These are phyloP conservation scores for Galaxea fascicularis DNA, from an alignment of 92 coral and sea anemone genomes.

Conservation along the genomic window DNA sequence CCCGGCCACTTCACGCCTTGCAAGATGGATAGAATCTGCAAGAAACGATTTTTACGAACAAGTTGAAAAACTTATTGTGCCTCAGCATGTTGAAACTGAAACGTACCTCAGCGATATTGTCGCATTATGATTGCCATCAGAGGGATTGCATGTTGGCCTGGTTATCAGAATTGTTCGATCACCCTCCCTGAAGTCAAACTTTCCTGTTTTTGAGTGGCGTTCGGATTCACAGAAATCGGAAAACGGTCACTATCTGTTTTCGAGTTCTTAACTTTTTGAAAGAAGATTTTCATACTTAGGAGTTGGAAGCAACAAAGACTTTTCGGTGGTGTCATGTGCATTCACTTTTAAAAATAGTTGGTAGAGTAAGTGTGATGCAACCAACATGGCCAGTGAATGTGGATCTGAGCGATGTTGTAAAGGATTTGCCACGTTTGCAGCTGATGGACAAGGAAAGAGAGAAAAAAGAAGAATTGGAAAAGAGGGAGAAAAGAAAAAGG, in stretches of 20 bases:
- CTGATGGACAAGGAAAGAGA: constrained; percentile 23
- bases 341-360: constrained; percentile 21
- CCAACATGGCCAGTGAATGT: constrained; percentile 27
- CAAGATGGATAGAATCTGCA: constrained; percentile 54
- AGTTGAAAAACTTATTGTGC: constrained; percentile 4
- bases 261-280: background rate
- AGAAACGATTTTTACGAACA: constrained; percentile 62
- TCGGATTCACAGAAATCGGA: constrained; percentile 24
- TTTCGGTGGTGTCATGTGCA: constrained; percentile 22
- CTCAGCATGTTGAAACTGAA: constrained; percentile 3
- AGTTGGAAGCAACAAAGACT: background rate
- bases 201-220: constrained; percentile 47
- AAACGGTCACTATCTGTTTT: constrained; percentile 22
- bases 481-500: background rate
- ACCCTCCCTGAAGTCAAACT: constrained; percentile 40
- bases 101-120: constrained; percentile 28
- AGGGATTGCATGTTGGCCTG: constrained; percentile 39
- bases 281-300: background rate
- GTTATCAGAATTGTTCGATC: constrained; percentile 36
- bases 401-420: constrained; percentile 13
- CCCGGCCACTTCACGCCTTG: constrained; percentile 42
- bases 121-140: constrained; percentile 44
- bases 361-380: constrained; percentile 4
- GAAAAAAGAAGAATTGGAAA: background rate
- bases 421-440: constrained; percentile 13